Evolutionary conservation across 2,113 vertebrate genomes (phyloP).

Genomic region (Cavia porcellus): DNA sequence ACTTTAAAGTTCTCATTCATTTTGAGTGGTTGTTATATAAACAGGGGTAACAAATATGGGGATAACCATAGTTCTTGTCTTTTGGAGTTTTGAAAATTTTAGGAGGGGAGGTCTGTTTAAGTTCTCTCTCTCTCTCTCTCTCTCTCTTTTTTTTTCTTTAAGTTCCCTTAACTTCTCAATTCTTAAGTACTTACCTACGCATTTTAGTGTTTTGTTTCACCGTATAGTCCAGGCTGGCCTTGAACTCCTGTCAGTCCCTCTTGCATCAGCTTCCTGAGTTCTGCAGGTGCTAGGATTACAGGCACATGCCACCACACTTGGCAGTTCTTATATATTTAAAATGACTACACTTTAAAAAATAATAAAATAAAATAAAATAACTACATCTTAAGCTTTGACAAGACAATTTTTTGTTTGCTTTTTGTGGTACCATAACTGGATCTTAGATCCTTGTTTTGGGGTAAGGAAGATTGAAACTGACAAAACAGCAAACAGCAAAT

Average conservation of each 20-base stretch:
- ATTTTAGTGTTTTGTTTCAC: not conserved
- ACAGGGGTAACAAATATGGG: slow-evolving; percentile 24
- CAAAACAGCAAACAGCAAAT: not conserved
- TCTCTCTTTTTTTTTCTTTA: no score
- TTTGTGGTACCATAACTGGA: not conserved
- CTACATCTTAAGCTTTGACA: not conserved
- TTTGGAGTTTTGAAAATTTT: slow-evolving; percentile 31
- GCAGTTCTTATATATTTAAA: not conserved
- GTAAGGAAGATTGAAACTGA: not conserved
- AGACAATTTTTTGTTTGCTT: not conserved
- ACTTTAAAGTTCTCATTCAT: slow-evolving; percentile 18
- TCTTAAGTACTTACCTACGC: no score
- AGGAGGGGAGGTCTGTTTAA: not conserved
- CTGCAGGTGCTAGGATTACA: not conserved
- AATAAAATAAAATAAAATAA: no score
- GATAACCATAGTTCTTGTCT: slow-evolving; percentile 12
- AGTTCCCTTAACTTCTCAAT: not conserved
- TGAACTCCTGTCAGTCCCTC: not conserved
- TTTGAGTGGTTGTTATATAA: slow-evolving; percentile 51
- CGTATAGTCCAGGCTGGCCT: not conserved
- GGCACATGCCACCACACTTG: not conserved
- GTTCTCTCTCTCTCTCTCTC: not conserved
- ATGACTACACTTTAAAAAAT: slow-evolving; percentile 43
- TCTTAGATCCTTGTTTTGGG: not conserved
- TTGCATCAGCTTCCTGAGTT: not conserved